These are phyloP conservation scores for Graphium colonna DNA, from an alignment of 2,888 invertebrate genomes.

Conservation along the genomic window DNA sequence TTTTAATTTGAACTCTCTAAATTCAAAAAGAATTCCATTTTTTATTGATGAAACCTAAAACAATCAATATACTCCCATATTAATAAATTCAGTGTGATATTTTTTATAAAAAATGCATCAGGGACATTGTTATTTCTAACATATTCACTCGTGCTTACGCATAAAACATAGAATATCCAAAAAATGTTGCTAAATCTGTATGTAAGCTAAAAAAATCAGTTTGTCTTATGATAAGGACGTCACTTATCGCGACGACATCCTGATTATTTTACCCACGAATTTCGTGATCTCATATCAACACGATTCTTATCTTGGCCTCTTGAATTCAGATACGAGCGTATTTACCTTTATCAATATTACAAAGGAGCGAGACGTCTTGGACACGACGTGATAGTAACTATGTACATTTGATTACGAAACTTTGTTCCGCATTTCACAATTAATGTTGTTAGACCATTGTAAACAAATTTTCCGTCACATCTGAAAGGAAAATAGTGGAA, in stretches of 20 bases:
- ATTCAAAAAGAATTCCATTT: too few species aligned
- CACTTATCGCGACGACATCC: constrained; percentile 59
- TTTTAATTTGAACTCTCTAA: too few species aligned
- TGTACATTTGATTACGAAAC: constrained; percentile 13
- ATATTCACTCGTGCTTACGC: too few species aligned
- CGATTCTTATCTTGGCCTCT: constrained; percentile 55
- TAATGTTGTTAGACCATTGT: background rate
- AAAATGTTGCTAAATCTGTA: constrained; percentile 25
- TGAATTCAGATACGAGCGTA: constrained; percentile 42
- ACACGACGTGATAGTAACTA: constrained; percentile 21
- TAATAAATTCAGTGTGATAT: too few species aligned
- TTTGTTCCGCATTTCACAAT: constrained; percentile 18
- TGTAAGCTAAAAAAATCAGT: constrained; percentile 28
- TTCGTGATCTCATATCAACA: constrained; percentile 60
- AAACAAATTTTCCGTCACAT: too few species aligned
- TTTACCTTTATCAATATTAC: constrained; percentile 52
- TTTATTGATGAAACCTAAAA: too few species aligned
- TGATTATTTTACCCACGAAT: constrained; percentile 62
- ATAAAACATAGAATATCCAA: background rate
- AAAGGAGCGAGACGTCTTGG: constrained; percentile 40
- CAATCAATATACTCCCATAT: too few species aligned
- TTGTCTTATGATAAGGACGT: constrained; percentile 35
- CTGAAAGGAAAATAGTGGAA: too few species aligned
- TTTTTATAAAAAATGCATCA: too few species aligned
- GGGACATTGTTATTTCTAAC: too few species aligned